A percentile compares a stretch with the other conserved stretches of the same genome.
Conservation (phyloP, 2,113 vertebrate species). For the Hiodon alosoides region DNA sequence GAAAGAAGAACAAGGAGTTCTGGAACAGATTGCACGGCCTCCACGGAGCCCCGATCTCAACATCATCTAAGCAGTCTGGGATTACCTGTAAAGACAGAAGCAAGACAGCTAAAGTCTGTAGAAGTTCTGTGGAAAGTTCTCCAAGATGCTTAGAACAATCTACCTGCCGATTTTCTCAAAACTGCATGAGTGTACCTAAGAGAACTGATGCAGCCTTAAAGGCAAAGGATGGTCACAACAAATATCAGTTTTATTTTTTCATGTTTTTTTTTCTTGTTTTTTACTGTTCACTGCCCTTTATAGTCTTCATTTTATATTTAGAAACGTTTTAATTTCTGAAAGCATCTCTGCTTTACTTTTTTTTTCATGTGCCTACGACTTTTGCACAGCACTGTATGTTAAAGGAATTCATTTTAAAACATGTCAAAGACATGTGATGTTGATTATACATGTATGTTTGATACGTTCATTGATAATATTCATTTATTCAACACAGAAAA, state of each 20-base stretch:
- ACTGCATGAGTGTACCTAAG: too few species aligned
- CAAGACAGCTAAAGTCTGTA: not conserved
- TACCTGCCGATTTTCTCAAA: too few species aligned
- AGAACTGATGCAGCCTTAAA: too few species aligned
- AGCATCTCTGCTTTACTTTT: not conserved
- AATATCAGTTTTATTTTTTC: not conserved
- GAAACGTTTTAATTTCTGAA: not conserved
- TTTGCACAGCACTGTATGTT: too few species aligned
- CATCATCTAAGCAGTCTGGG: not conserved
- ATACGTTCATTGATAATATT: too few species aligned
- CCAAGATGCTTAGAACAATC: too few species aligned
- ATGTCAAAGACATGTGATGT: not conserved
- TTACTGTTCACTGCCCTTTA: too few species aligned
- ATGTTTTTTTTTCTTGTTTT: not conserved
- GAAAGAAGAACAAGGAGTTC: not conserved
- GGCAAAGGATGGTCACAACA: not conserved
- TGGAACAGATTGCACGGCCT: too few species aligned
- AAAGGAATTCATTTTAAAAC: not conserved
- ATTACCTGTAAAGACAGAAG: not conserved
- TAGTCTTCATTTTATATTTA: not conserved
- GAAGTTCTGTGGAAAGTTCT: too few species aligned
- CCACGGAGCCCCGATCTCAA: too few species aligned
- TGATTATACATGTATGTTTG: not conserved
- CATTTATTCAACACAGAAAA: too few species aligned
- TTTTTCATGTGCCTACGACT: not conserved